Percentiles rank a stretch among this genome's conserved stretches.
Evolutionary conservation across 2,113 vertebrate species (phyloP).

Genomic region (Saccopteryx bilineata): DNA sequence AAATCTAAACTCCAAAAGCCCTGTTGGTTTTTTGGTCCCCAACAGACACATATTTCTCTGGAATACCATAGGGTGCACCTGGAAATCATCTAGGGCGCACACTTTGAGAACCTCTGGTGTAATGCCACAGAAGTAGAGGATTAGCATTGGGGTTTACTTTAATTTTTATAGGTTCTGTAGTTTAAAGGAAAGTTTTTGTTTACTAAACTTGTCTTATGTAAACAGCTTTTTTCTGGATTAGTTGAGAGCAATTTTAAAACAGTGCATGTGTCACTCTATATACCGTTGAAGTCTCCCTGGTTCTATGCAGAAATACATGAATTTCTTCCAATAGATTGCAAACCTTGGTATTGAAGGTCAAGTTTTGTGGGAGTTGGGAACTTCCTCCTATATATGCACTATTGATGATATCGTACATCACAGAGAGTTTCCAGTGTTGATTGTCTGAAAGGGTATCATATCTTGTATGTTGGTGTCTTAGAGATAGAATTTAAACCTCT

Average conservation of each 20-base stretch:
- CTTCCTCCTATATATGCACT: background rate
- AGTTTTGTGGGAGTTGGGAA: background rate
- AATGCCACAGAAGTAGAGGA: background rate
- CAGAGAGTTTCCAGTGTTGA: background rate
- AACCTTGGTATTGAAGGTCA: background rate
- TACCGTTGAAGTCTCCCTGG: background rate
- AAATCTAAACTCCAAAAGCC: too few species aligned
- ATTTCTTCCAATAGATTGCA: background rate
- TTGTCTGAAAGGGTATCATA: background rate
- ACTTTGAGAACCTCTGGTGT: background rate
- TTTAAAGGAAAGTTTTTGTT: slow-evolving; percentile 48
- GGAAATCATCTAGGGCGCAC: too few species aligned
- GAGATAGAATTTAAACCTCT: slow-evolving; percentile 2
- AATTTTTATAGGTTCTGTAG: background rate
- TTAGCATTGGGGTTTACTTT: background rate
- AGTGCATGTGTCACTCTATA: background rate
- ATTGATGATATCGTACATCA: background rate
- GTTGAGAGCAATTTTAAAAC: slow-evolving; percentile 10
- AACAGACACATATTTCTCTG: too few species aligned
- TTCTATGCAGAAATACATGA: background rate
- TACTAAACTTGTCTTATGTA: background rate
- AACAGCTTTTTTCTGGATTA: slow-evolving; percentile 3
- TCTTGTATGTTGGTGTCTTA: background rate
- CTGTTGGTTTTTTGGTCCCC: too few species aligned
- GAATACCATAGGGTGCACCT: too few species aligned